Evolutionary conservation across 2,113 vertebrate genomes (phyloP), one percentile per base, ranked within the genome.

Genomic region (Notarius lentiginosus): DNA sequence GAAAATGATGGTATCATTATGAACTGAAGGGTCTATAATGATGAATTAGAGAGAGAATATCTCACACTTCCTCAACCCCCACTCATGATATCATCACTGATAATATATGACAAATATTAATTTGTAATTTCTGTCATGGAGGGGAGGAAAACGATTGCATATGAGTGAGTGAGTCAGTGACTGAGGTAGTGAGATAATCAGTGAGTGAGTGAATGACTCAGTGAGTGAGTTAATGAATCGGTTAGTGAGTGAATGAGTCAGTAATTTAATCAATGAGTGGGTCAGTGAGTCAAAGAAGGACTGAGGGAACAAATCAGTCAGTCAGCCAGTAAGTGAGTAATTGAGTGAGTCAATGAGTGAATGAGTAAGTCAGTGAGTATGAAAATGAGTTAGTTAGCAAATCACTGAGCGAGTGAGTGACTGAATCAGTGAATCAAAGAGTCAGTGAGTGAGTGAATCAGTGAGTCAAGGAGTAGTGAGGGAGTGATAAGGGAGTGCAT

Each of bases 101-200:
- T 92, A 92, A 91, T 87, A 24, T 88, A 89, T 90, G 91, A 92
- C 90, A 88, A 91, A 94, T 94, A 90, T 93, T 91, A 91, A 82
- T 87, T 88, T 85, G 58, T 66, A 56, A 80, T 85, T 77, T 56
- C 41, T 49, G 60, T 90, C 87, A 90, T 15, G 89, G 15, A 68
- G 85, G 24, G 61, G 53, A 86, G 66, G 51, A 81, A 76, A 79
- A 86, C 49, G 79, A 60, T n/a, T 20, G 4, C 1, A 22, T 12
- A 24, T 20, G 34, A 73, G 17, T 5, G 12, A 34, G 65, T 53
- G n/a, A 61, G 55, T 68, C 34, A 73, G 9, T 47, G 34, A 22
- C 2, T 68, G 5, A 68, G 11, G 8, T 18, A 68, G n/a, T 70
- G 14, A 70, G 14, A 17, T 30, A 34, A 27, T 70, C 11, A 30